A percentile compares a stretch with the other conserved stretches of the same genome.
phyloP scores from a whole-genome alignment of 1,140 invertebrate genomes.

The Ceratina calcarata region DNA sequence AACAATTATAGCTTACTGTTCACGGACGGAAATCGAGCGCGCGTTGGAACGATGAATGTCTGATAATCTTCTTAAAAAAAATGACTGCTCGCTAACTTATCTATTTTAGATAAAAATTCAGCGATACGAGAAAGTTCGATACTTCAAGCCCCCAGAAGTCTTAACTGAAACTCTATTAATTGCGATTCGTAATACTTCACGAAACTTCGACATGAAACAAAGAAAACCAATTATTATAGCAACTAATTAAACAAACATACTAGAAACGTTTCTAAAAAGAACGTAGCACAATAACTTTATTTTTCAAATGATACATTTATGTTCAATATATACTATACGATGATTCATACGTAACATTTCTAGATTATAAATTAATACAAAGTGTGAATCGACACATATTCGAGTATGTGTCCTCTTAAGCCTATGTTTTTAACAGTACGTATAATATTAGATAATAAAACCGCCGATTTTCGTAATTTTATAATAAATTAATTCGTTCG shows the following conservation, averaged over 20 bases:
- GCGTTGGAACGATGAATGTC: conserved; percentile 12
- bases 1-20: neutral
- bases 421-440: neutral
- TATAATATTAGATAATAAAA: neutral
- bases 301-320: conserved; percentile 54
- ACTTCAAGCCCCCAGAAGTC: conserved; percentile 28
- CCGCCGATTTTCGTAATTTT: neutral
- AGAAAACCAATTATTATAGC: too few species aligned
- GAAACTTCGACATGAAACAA: too few species aligned
- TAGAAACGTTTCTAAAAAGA: conserved; percentile 24
- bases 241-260: neutral
- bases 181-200: too few species aligned
- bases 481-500: conserved; percentile 10
- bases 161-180: neutral
- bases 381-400: neutral
- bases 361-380: conserved; percentile 29
- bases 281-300: conserved; percentile 48
- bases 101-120: conserved; percentile 61
- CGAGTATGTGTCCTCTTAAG: neutral
- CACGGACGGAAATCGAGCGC: neutral
- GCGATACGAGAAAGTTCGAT: conserved; percentile 51
- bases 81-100: conserved; percentile 57
- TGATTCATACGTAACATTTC: neutral
- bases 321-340: conserved; percentile 26
- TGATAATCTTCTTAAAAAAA: conserved; percentile 33